A percentile compares a stretch with the other conserved stretches of the same genome.
Conservation (phyloP, 2,888 invertebrate species). For the Dolomedes plantarius region DNA sequence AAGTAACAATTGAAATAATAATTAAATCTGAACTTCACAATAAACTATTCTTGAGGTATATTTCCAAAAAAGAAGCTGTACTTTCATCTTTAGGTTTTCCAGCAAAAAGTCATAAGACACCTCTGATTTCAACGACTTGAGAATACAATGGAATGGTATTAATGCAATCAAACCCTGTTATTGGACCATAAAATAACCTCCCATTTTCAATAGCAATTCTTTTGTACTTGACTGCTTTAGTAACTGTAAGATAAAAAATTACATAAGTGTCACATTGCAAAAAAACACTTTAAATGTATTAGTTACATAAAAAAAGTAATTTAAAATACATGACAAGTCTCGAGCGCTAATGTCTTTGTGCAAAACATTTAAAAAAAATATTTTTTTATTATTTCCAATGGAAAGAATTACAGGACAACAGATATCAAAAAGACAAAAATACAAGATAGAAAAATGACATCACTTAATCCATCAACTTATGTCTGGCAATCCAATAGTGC, state of each 20-base stretch:
- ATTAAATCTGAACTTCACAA: background rate
- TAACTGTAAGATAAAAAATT: conserved; percentile 42
- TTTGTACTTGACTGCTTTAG: conserved; percentile 39
- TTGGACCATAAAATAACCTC: conserved; percentile 48
- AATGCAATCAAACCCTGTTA: conserved; percentile 54
- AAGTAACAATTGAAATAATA: conserved; percentile 26
- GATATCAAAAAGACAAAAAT: too few species aligned
- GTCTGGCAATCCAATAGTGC: too few species aligned
- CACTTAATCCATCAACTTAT: too few species aligned
- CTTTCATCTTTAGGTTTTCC: conserved; percentile 15
- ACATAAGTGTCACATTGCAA: too few species aligned
- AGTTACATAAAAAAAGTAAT: too few species aligned
- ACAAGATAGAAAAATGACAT: too few species aligned
- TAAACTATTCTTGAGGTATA: conserved; percentile 43
- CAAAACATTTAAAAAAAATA: too few species aligned
- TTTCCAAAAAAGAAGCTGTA: conserved; percentile 29
- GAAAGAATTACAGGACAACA: too few species aligned
- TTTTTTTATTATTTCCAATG: too few species aligned
- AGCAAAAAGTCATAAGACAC: background rate
- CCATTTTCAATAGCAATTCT: conserved; percentile 25
- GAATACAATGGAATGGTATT: conserved; percentile 30
- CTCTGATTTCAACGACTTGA: background rate
- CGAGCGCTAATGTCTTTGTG: too few species aligned
- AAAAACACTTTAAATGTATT: too few species aligned
- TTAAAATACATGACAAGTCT: too few species aligned